Conservation (phyloP, 35 echinoderm and acorn worm genomes). For the Heliocidaris erythrogramma region DNA sequence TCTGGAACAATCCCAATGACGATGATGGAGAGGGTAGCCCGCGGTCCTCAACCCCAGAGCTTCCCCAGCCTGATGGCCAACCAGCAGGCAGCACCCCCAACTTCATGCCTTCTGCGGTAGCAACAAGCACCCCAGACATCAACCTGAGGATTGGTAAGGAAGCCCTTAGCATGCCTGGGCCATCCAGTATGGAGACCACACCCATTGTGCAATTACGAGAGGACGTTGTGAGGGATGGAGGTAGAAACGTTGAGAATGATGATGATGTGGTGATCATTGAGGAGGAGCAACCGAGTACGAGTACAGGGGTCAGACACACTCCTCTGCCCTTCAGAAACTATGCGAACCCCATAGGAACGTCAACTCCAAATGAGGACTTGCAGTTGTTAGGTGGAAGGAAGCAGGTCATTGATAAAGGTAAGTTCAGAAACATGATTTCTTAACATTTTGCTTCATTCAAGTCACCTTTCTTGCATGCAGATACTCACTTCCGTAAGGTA, state of each 20-base stretch:
- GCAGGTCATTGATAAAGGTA: slow-evolving; percentile 47
- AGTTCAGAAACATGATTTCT: neutral
- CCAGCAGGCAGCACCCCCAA: neutral
- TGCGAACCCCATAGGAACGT: slow-evolving; percentile 58
- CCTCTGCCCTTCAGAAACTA: slow-evolving; percentile 48
- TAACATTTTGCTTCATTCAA: too few relatives aligned
- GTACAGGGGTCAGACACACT: slow-evolving; percentile 27
- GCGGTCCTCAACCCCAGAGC: slow-evolving; percentile 24
- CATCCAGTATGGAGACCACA: neutral
- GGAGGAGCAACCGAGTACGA: slow-evolving; percentile 40
- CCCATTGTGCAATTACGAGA: neutral
- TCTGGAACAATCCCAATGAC: slow-evolving; percentile 57
- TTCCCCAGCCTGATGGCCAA: neutral
- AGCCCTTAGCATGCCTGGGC: neutral
- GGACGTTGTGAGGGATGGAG: slow-evolving; percentile 33
- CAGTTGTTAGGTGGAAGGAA: slow-evolving; percentile 42
- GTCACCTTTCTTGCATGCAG: too few relatives aligned
- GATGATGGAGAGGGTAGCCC: slow-evolving; percentile 20
- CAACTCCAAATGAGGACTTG: slow-evolving; percentile 63
- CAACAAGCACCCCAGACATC: slow-evolving; percentile 32
- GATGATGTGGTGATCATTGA: slow-evolving; percentile 24
- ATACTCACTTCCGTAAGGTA: too few relatives aligned
- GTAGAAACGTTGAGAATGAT: neutral
- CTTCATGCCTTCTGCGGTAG: slow-evolving; percentile 40
- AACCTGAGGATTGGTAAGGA: slow-evolving; percentile 24